Base-by-base conservation (phyloP, 2,888 invertebrate genomes). In the Cerastis rubricosa region DNA sequence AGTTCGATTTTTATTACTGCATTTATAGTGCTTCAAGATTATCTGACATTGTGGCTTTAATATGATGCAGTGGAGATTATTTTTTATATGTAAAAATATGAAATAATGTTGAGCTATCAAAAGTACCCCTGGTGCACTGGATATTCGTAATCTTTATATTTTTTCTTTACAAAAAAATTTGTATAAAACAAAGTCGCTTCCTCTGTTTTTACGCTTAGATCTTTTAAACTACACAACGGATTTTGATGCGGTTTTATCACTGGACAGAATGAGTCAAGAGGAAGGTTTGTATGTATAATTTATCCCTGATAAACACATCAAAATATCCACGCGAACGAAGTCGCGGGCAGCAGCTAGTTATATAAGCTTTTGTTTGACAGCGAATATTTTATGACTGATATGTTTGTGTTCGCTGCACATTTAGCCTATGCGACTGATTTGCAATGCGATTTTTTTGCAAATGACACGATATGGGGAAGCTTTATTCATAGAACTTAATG, bases 1-100 rank as follows among this genome's bases (percentile, higher is more conserved):
- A 97, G 98, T 76, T 40, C 1, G 7, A 25, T 29, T 14, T 1
- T 3, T 45, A 22, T 25, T 25, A 19, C 17, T 22, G 0, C 2
- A 40, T 74, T 57, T 57, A 14, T 54, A 57, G 57, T 14, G 12
- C 14, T 14, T 57, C 25, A 57, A 57, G 57, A 25, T 54, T 6
- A 25, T 51, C 9, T 22, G 22, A 9, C 35, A 3, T 35, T 35
- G 35, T 35, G 35, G 35, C 35, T 35, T 35, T 35, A 35, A 35
- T 35, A 35, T 35, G 35, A 35, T 35, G 35, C 35, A 35, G 35
- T 35, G 35, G 1, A 35, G 35, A 35, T 35, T 35, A 35, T 22
- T 45, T 49, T 19, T 7, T n/a, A 11, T 54, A 11, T 0, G 54
- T 54, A 12, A 54, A 1, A 25, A n/a, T 57, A 25, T 57, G 25